Evolutionary conservation across 1,140 invertebrate genomes (phyloP).

Genomic region (Venturia canescens): DNA sequence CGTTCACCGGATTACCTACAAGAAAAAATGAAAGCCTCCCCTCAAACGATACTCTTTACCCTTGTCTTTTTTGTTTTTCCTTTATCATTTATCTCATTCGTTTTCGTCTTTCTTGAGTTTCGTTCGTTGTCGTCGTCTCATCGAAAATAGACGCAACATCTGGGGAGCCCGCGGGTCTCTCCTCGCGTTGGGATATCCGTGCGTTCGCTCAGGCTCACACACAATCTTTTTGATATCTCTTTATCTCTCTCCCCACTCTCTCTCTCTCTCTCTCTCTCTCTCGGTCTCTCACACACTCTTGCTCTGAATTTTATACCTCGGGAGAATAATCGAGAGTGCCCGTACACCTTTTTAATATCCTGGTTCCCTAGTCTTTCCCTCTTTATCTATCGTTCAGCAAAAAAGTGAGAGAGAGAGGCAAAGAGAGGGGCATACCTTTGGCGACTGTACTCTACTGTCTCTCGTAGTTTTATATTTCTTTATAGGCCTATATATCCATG

Average conservation of each 20-base stretch:
- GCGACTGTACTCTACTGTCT: conserved; percentile 17
- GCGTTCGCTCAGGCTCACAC: conserved; percentile 37
- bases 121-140: conserved; percentile 44
- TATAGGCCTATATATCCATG: conserved; percentile 14
- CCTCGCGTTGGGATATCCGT: background rate
- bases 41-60: background rate
- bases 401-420: background rate
- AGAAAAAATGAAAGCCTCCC: background rate
- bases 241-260: background rate
- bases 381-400: background rate
- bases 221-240: conserved; percentile 39
- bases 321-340: conserved; percentile 9
- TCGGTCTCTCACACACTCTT: background rate
- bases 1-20: too few relatives aligned
- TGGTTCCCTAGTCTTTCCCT: conserved; percentile 18
- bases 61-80: conserved; percentile 14
- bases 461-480: conserved; percentile 3
- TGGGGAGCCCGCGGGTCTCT: conserved; percentile 55
- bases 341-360: background rate
- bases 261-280: background rate
- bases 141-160: conserved; percentile 68
- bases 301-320: conserved; percentile 25
- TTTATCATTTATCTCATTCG: conserved; percentile 13
- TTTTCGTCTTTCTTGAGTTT: conserved; percentile 4
- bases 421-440: conserved; percentile 35